Evolutionary conservation across 2,888 invertebrate species (phyloP).

Genomic region (Platypus cylindrus): DNA sequence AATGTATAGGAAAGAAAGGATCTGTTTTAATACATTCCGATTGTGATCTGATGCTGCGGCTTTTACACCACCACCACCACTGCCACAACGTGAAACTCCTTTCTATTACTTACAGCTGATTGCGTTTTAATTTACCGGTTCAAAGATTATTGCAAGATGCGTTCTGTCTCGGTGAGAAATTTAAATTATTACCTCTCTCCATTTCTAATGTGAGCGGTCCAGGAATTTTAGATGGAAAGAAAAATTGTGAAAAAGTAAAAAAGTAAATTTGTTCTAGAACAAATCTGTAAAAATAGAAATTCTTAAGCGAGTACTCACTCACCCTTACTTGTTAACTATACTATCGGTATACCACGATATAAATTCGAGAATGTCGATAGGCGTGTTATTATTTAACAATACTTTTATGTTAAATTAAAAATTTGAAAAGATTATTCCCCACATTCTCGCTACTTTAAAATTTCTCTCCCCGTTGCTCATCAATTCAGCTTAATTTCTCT

Average conservation of each 20-base stretch:
- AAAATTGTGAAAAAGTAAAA: too few relatives aligned
- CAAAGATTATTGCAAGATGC: slow-evolving; percentile 20
- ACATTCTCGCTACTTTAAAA: slow-evolving; percentile 3
- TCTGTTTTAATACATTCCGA: slow-evolving; percentile 26
- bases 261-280: too few relatives aligned
- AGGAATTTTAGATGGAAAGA: too few relatives aligned
- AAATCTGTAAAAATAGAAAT: too few relatives aligned
- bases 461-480: slow-evolving; percentile 17
- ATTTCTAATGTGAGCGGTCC: too few relatives aligned
- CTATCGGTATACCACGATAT: too few relatives aligned
- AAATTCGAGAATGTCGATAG: too few relatives aligned
- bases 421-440: slow-evolving; percentile 3
- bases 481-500: slow-evolving; percentile 27
- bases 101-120: slow-evolving; percentile 30
- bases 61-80: too few relatives aligned
- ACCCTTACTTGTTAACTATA: too few relatives aligned
- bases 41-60: slow-evolving; percentile 22
- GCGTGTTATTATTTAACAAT: too few relatives aligned
- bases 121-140: slow-evolving; percentile 31
- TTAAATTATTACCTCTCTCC: slow-evolving; percentile 10
- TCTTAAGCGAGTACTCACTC: too few relatives aligned
- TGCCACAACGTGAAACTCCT: slow-evolving; percentile 25
- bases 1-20: slow-evolving; percentile 19
- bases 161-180: slow-evolving; percentile 10
- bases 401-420: too few relatives aligned